A percentile compares a stretch with the other conserved stretches of the same genome.
These are phyloP conservation scores for Lynx canadensis DNA, from an alignment of 2,113 vertebrate species.

Conservation along the genomic window DNA sequence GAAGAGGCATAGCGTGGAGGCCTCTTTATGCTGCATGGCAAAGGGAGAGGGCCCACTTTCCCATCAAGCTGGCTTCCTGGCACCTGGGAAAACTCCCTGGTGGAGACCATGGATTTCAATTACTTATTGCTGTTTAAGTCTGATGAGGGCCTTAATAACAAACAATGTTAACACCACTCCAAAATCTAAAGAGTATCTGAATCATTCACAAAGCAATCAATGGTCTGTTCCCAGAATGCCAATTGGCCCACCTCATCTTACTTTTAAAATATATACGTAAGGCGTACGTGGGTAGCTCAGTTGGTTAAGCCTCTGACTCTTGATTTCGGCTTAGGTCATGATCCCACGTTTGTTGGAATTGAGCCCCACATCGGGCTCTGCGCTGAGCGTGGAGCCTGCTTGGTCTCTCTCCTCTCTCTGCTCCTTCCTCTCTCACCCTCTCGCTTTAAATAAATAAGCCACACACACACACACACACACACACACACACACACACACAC, in stretches of 20 bases:
- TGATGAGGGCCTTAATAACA: not conserved
- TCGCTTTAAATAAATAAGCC: no score
- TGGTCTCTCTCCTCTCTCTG: no score
- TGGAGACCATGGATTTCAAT: not conserved
- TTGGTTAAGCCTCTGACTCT: no score
- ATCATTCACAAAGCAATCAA: not conserved
- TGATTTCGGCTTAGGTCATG: no score
- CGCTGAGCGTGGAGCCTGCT: no score
- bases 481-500: no score
- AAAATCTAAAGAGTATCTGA: not conserved
- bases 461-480: rapidly evolving
- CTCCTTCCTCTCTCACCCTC: no score
- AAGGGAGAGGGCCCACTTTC: not conserved
- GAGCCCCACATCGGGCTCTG: no score
- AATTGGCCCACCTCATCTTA: not conserved
- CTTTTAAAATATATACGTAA: not conserved
- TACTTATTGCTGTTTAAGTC: not conserved
- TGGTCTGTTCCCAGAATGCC: not conserved
- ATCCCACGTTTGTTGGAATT: no score
- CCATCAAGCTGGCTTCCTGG: not conserved
- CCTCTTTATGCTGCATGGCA: not conserved
- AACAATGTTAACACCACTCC: not conserved
- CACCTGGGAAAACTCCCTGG: not conserved
- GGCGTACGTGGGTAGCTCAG: no score
- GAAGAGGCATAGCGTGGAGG: not conserved